A percentile compares a stretch with the other conserved stretches of the same genome.
phyloP scores from a whole-genome alignment of 2,888 invertebrate genomes.

The Dysmachus trigonus region DNA sequence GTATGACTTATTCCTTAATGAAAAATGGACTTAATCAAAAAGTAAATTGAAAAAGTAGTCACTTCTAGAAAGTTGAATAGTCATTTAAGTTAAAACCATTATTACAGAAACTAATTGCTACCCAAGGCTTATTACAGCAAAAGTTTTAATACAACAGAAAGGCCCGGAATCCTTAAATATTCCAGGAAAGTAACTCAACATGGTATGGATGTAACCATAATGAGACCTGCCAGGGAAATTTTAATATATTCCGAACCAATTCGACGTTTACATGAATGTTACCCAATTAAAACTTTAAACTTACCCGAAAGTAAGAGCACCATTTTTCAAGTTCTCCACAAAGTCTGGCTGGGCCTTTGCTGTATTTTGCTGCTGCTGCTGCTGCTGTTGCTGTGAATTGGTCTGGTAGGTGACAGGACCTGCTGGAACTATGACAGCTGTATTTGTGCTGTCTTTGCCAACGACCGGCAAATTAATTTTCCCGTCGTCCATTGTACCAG shows the following conservation, averaged over 20 bases:
- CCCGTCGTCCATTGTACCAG: conserved; percentile 54
- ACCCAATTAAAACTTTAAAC: conserved; percentile 48
- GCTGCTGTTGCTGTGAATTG: conserved; percentile 42
- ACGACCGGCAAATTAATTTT: conserved; percentile 57
- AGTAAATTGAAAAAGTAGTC: background rate
- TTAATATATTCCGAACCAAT: background rate
- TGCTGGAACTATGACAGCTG: conserved; percentile 55
- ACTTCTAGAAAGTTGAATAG: background rate
- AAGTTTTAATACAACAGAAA: background rate
- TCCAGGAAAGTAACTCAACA: background rate
- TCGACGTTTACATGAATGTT: background rate
- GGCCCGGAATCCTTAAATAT: background rate
- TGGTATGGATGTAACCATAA: background rate
- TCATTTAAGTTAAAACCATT: background rate
- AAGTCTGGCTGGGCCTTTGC: conserved; percentile 52
- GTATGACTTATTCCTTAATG: background rate
- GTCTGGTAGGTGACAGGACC: conserved; percentile 51
- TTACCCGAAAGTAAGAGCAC: conserved; percentile 55
- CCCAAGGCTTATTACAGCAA: background rate
- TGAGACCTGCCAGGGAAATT: background rate
- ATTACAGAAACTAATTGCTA: background rate
- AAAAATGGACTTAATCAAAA: background rate
- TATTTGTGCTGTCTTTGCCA: conserved; percentile 54
- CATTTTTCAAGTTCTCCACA: conserved; percentile 57
- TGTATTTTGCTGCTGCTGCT: conserved; percentile 34